Evolutionary conservation across 2,113 vertebrate genomes (phyloP).

Genomic region (Chaenogobius annularis): DNA sequence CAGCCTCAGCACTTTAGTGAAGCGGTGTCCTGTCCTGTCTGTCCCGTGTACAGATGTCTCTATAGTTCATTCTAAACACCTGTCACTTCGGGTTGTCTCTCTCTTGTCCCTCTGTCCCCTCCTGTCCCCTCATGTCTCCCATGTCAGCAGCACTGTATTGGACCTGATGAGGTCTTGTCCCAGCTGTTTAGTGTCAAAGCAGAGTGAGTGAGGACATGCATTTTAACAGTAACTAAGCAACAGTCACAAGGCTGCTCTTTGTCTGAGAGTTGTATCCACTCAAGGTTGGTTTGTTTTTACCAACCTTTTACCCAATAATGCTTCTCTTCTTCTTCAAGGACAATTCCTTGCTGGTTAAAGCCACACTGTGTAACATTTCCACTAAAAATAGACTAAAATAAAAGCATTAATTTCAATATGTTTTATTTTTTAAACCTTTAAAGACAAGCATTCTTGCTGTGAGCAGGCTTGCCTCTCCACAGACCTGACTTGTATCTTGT

Average conservation of each 20-base stretch:
- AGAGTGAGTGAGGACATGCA: constrained; percentile 8
- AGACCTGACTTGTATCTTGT: too few relatives aligned
- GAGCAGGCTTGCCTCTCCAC: neutral
- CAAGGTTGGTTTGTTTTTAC: neutral
- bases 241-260: neutral
- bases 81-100: constrained; percentile 50
- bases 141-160: constrained; percentile 27
- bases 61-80: constrained; percentile 56
- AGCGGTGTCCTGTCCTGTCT: constrained; percentile 38
- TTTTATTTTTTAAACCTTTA: too few relatives aligned
- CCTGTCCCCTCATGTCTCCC: neutral
- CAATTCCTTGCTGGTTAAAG: too few relatives aligned
- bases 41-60: constrained; percentile 36
- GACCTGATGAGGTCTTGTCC: constrained; percentile 40
- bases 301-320: neutral
- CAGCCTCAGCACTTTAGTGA: constrained; percentile 36
- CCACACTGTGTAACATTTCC: too few relatives aligned
- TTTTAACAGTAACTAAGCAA: constrained; percentile 7
- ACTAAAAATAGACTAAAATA: too few relatives aligned
- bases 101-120: constrained; percentile 6
- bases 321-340: too few relatives aligned
- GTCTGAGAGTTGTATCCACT: neutral
- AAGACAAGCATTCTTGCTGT: neutral
- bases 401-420: neutral
- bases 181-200: constrained; percentile 41